phyloP scores from a whole-genome alignment of 30 jellyfish, hydroid and myxozoan genomes.

The Hydractinia echinata region DNA sequence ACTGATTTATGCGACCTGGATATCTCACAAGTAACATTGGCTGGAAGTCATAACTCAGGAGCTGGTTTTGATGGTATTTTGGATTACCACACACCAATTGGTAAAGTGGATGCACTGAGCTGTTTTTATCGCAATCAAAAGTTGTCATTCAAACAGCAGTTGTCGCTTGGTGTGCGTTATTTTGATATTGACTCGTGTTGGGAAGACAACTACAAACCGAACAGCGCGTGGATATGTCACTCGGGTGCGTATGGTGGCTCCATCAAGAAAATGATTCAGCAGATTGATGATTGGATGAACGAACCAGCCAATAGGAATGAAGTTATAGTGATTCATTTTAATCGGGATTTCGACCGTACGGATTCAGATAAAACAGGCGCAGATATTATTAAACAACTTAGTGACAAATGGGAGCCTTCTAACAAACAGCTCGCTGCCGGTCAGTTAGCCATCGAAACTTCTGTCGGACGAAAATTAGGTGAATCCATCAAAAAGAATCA shows the following conservation, averaged over 20 bases:
- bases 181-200: constrained; percentile 82
- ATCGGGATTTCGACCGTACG: constrained; percentile 47
- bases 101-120: constrained; percentile 49
- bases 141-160: constrained; percentile 47
- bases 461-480: constrained; percentile 20
- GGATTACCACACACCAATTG: constrained; percentile 45
- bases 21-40: constrained; percentile 65
- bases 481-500: constrained; percentile 39
- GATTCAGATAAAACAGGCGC: constrained; percentile 13
- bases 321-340: constrained; percentile 68
- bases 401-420: constrained; percentile 7
- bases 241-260: constrained; percentile 76
- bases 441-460: neutral
- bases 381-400: constrained; percentile 11
- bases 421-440: neutral
- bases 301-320: constrained; percentile 52
- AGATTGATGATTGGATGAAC: constrained; percentile 71
- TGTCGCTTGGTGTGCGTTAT: constrained; percentile 75
- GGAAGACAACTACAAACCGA: constrained; percentile 38
- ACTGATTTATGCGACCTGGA: constrained; percentile 52
- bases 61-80: constrained; percentile 75
- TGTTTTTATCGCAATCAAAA: constrained; percentile 65
- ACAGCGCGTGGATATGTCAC: constrained; percentile 68
- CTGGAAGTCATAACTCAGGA: constrained; percentile 82
- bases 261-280: constrained; percentile 37